Percentiles rank a stretch among this genome's conserved stretches.
Evolutionary conservation across 2,888 invertebrate species (phyloP).

Genomic region (Nebria salina): DNA sequence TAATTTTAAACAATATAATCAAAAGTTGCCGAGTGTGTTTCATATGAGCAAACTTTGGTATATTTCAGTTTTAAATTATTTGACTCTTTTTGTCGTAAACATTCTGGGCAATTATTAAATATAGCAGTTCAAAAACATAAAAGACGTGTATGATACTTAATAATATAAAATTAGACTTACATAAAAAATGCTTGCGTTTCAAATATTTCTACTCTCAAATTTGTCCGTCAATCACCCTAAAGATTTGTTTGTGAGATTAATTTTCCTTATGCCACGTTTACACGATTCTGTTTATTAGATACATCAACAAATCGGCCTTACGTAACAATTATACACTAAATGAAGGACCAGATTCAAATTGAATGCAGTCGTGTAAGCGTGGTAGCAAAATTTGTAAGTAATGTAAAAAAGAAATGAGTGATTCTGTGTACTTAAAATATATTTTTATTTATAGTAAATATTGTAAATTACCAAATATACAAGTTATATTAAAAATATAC

Average conservation of each 20-base stretch:
- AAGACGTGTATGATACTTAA: slow-evolving; percentile 32
- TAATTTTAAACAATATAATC: too few relatives aligned
- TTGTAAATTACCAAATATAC: slow-evolving; percentile 41
- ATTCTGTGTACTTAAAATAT: slow-evolving; percentile 44
- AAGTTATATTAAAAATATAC: slow-evolving; percentile 21
- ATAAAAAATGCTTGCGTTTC: slow-evolving; percentile 38
- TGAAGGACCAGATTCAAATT: neutral
- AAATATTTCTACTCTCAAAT: slow-evolving; percentile 27
- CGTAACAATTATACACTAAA: too few relatives aligned
- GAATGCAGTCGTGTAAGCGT: neutral
- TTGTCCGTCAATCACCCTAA: slow-evolving; percentile 24
- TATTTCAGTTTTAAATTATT: neutral
- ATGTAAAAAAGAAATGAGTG: slow-evolving; percentile 38
- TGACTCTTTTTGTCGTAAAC: neutral
- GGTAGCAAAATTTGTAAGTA: slow-evolving; percentile 27
- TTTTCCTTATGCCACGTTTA: neutral
- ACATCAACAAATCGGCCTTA: neutral
- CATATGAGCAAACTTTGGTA: too few relatives aligned
- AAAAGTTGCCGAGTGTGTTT: too few relatives aligned
- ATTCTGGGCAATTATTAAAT: neutral
- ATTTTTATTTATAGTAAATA: slow-evolving; percentile 45
- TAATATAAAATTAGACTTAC: neutral
- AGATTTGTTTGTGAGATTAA: neutral
- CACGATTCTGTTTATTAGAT: neutral
- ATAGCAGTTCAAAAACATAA: slow-evolving; percentile 33